These are phyloP conservation scores for Himantopus leucocephalus DNA, from an alignment of 2,113 vertebrate species.

Conservation along the genomic window DNA sequence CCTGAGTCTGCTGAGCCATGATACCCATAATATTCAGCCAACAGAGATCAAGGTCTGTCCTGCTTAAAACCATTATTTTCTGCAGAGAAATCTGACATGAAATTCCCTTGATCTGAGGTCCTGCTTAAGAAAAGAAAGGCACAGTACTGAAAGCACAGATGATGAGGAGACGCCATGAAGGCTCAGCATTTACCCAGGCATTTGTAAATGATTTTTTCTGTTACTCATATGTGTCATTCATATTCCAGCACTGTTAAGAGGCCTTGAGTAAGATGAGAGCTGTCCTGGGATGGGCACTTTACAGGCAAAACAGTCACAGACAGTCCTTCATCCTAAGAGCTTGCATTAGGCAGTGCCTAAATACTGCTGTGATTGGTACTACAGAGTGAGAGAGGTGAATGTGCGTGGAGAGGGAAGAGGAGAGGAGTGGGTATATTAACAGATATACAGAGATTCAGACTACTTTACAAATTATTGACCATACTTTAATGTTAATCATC, in stretches of 20 bases:
- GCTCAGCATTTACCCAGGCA: neutral
- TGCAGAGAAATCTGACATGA: neutral
- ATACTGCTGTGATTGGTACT: neutral
- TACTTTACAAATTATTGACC: neutral
- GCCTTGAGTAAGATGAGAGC: neutral
- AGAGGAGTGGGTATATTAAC: neutral
- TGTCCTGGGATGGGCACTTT: neutral
- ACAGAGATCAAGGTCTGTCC: neutral
- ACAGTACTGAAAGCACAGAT: neutral
- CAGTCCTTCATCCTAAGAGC: conserved; percentile 10
- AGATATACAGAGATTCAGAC: neutral
- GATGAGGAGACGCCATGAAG: neutral
- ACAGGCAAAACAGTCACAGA: neutral
- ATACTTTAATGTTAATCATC: neutral
- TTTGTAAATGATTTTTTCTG: neutral
- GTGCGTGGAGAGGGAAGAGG: neutral
- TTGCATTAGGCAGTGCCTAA: neutral
- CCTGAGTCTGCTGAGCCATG: neutral
- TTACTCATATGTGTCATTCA: neutral
- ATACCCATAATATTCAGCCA: neutral
- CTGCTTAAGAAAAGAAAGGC: neutral
- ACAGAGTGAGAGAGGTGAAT: fast-evolving
- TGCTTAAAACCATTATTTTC: neutral
- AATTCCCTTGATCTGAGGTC: neutral
- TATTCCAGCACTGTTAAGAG: neutral